These are phyloP conservation scores for Sinocyclocheilus anophthalmus DNA, from an alignment of 2,113 vertebrate species.

Conservation along the genomic window DNA sequence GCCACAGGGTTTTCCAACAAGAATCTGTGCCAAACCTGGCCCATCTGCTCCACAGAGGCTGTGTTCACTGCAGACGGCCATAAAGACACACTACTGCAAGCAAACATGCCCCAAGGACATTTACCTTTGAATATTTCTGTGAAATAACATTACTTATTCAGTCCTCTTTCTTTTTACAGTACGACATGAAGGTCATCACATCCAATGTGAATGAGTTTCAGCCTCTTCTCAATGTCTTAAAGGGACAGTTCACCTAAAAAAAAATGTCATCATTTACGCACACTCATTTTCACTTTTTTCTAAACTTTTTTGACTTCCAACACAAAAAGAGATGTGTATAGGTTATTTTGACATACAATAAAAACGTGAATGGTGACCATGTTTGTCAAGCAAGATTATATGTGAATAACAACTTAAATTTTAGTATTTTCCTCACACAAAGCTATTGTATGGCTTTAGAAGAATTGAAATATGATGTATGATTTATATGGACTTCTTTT, in stretches of 20 bases:
- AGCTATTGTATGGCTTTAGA: neutral
- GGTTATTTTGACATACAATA: neutral
- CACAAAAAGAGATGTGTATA: neutral
- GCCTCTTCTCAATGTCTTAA: neutral
- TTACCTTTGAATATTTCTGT: conserved; percentile 15
- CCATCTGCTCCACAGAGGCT: conserved; percentile 42
- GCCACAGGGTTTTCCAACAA: conserved; percentile 22
- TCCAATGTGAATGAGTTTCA: neutral
- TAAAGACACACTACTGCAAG: conserved; percentile 18
- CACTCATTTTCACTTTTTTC: neutral
- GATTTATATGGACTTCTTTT: neutral
- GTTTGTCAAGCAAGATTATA: neutral
- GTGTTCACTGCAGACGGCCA: conserved; percentile 19
- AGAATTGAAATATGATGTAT: neutral
- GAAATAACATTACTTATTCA: conserved; percentile 9
- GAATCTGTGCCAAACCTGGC: conserved; percentile 36
- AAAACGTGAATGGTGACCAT: neutral
- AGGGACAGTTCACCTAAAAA: neutral
- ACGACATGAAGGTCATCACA: neutral
- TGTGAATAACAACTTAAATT: neutral
- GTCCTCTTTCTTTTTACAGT: neutral
- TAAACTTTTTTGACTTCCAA: neutral
- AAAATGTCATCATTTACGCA: neutral
- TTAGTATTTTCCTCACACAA: neutral
- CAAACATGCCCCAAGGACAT: neutral